Evolutionary conservation across 2,888 invertebrate species (phyloP).

Genomic region (Drosophila pegasa): DNA sequence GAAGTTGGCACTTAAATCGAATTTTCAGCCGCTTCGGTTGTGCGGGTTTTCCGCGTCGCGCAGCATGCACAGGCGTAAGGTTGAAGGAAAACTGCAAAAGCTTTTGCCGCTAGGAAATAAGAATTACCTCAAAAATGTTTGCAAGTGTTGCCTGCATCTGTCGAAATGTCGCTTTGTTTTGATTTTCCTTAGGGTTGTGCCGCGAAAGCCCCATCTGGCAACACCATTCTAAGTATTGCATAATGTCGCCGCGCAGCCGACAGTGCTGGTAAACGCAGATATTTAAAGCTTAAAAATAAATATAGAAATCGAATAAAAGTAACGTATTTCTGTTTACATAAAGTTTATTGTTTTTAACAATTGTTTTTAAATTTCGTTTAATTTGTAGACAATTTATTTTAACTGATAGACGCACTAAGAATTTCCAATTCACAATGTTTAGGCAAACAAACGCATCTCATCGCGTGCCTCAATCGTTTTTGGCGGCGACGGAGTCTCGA

Average conservation of each 20-base stretch:
- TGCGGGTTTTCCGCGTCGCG: constrained; percentile 47
- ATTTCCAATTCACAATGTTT: constrained; percentile 55
- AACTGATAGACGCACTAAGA: constrained; percentile 52
- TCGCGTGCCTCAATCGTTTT: constrained; percentile 78
- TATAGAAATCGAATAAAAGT: neutral
- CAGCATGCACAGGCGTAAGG: constrained; percentile 60
- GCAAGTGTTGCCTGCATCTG: constrained; percentile 60
- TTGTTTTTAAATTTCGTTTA: constrained; percentile 15
- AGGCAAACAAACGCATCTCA: constrained; percentile 76
- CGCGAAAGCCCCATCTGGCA: constrained; percentile 36
- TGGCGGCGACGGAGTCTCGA: constrained; percentile 88
- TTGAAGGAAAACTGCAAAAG: constrained; percentile 73
- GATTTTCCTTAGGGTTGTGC: constrained; percentile 54
- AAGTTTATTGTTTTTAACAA: neutral
- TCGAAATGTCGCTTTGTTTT: constrained; percentile 59
- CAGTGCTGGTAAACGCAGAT: constrained; percentile 24
- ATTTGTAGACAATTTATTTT: constrained; percentile 55
- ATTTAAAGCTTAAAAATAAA: constrained; percentile 9
- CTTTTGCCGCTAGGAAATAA: constrained; percentile 69
- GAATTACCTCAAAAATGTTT: constrained; percentile 60
- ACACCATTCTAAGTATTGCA: constrained; percentile 41
- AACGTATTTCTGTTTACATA: neutral
- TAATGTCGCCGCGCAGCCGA: constrained; percentile 12
- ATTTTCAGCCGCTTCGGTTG: constrained; percentile 55
- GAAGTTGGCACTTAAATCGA: constrained; percentile 58